phyloP scores from a whole-genome alignment of 2,797 vertebrate genomes.

The Sebastes steindachneri region DNA sequence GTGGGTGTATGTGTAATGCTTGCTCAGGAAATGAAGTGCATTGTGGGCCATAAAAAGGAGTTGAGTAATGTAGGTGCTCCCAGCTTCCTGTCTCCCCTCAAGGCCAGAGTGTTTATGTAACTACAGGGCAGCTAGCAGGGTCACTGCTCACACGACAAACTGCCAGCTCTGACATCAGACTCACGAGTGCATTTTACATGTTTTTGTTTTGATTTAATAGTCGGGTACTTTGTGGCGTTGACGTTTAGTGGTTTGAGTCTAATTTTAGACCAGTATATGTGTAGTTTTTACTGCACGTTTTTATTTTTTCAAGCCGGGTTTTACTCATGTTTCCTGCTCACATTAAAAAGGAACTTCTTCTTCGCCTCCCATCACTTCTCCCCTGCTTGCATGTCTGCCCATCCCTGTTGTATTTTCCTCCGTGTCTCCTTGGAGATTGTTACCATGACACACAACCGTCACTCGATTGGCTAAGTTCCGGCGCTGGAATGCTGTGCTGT shows the following conservation, averaged over 20 bases:
- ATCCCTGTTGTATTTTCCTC: slow-evolving; percentile 60
- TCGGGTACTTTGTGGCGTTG: neutral
- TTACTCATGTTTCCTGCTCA: neutral
- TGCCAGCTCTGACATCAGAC: neutral
- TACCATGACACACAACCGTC: slow-evolving; percentile 60
- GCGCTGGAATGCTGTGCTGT: slow-evolving; percentile 42
- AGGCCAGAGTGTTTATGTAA: slow-evolving; percentile 57
- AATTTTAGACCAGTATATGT: neutral
- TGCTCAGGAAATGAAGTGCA: slow-evolving; percentile 72
- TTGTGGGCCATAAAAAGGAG: slow-evolving; percentile 70
- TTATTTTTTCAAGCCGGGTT: neutral
- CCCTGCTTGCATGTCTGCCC: slow-evolving; percentile 15
- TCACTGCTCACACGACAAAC: slow-evolving; percentile 35
- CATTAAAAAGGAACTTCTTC: neutral
- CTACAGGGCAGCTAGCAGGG: slow-evolving; percentile 21
- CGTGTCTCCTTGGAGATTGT: slow-evolving; percentile 72
- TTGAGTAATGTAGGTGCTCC: slow-evolving; percentile 70
- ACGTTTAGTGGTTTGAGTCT: neutral
- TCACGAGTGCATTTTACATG: neutral
- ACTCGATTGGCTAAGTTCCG: slow-evolving; percentile 28
- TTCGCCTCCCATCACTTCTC: neutral
- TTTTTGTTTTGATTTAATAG: neutral
- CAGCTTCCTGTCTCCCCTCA: slow-evolving; percentile 61
- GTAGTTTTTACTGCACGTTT: neutral
- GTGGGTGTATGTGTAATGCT: slow-evolving; percentile 51